Evolutionary conservation across 1,140 invertebrate species (phyloP).

Genomic region (Drosophila burlai): DNA sequence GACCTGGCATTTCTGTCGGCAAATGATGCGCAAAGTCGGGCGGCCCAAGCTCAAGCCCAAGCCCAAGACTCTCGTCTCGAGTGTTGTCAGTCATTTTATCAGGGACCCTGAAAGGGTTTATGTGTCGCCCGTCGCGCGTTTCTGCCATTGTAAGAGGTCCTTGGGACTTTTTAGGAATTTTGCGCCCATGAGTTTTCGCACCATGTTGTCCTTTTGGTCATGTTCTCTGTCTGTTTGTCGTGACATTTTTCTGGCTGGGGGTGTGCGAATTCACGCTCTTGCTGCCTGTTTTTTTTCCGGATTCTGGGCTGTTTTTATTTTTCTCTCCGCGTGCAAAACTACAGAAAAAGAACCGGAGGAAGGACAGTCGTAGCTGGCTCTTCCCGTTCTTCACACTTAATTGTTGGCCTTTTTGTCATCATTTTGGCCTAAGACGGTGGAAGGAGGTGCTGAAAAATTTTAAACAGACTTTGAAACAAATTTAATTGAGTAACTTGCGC

Average conservation of each 20-base stretch:
- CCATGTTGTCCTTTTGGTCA: conserved; percentile 14
- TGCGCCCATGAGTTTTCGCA: conserved; percentile 40
- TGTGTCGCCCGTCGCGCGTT: conserved; percentile 53
- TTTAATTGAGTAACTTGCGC: conserved; percentile 7
- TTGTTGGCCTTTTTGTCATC: conserved; percentile 35
- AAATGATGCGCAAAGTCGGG: conserved; percentile 67
- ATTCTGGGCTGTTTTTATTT: conserved; percentile 3
- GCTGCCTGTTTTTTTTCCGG: conserved; percentile 9
- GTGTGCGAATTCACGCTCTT: conserved; percentile 36
- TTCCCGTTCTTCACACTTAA: conserved; percentile 28
- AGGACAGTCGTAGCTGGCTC: conserved; percentile 18
- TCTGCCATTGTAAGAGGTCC: conserved; percentile 46
- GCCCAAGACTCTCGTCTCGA: conserved; percentile 20
- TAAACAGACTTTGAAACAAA: conserved; percentile 1
- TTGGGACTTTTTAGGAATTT: conserved; percentile 35
- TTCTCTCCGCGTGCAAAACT: conserved; percentile 4
- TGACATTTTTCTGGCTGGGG: conserved; percentile 17
- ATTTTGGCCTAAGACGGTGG: conserved; percentile 1
- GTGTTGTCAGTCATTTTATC: conserved; percentile 79
- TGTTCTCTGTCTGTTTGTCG: conserved; percentile 5
- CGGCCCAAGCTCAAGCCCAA: neutral
- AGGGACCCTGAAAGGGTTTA: conserved; percentile 64
- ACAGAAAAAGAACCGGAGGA: neutral
- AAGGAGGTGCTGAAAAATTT: neutral
- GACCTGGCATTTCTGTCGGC: conserved; percentile 65